Percentiles rank a stretch among this genome's conserved stretches.
Evolutionary conservation across 2,797 vertebrate species (phyloP).

Genomic region (Oophaga sylvatica): DNA sequence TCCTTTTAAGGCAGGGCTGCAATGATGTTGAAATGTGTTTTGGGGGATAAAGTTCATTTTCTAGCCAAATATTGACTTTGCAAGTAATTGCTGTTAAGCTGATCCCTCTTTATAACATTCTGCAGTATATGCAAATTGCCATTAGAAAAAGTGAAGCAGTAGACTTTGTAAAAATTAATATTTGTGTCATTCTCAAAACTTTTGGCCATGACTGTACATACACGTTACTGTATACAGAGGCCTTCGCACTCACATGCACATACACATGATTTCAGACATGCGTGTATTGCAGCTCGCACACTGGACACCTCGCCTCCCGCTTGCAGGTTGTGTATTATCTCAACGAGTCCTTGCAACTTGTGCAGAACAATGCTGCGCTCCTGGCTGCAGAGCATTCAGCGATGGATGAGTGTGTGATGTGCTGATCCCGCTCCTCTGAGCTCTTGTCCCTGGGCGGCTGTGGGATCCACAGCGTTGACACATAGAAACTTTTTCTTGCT

Average conservation of each 20-base stretch:
- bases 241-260: not conserved
- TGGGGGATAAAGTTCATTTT: no score
- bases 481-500: slow-evolving; percentile 25
- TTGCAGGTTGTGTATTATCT: not conserved
- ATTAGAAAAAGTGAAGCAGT: no score
- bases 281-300: not conserved
- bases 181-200: no score
- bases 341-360: not conserved
- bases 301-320: not conserved
- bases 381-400: not conserved
- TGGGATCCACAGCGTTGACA: not conserved
- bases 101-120: no score
- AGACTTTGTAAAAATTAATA: no score
- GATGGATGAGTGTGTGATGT: not conserved
- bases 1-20: no score
- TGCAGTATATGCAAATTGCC: no score
- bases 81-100: no score
- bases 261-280: not conserved
- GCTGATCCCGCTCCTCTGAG: not conserved
- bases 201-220: no score
- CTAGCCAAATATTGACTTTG: no score
- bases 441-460: slow-evolving; percentile 18
- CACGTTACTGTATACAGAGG: no score
- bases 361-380: slow-evolving; percentile 3
- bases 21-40: no score